Evolutionary conservation across 2,888 invertebrate genomes (phyloP).

Genomic region (Harpalus rubripes): DNA sequence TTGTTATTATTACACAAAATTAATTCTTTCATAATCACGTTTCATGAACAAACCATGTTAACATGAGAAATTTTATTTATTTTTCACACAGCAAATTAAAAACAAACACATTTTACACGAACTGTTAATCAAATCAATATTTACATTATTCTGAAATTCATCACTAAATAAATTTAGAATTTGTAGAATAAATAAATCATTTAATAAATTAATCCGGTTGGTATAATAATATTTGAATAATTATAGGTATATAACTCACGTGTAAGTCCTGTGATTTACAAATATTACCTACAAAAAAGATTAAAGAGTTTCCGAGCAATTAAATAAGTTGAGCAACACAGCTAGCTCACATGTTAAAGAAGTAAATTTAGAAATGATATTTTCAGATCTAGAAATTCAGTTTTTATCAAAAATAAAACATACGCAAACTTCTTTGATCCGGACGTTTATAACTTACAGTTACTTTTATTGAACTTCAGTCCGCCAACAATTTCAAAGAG

Average conservation of each 20-base stretch:
- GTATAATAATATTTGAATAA: conserved; percentile 8
- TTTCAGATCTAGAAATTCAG: conserved; percentile 9
- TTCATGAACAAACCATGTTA: not conserved
- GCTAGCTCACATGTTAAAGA: not conserved
- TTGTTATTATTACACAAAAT: not conserved
- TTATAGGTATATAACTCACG: not conserved
- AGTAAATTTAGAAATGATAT: conserved; percentile 13
- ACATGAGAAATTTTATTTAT: not conserved
- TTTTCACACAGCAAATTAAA: not conserved
- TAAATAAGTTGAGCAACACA: not conserved
- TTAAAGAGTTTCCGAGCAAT: not conserved
- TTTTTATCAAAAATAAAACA: conserved; percentile 39
- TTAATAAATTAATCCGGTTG: conserved; percentile 1
- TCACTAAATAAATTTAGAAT: conserved; percentile 4
- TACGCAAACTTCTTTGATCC: conserved; percentile 13
- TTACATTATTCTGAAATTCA: not conserved
- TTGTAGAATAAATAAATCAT: conserved; percentile 16
- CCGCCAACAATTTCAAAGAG: not conserved
- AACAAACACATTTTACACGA: conserved; percentile 19
- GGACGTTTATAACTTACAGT: conserved; percentile 27
- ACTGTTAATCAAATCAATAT: conserved; percentile 11
- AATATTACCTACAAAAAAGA: not conserved
- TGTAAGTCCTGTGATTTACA: not conserved
- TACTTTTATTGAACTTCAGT: conserved; percentile 17
- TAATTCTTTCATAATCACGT: not conserved